Base-by-base conservation (phyloP, 2,113 vertebrate species). In the Seriola dumerili region DNA sequence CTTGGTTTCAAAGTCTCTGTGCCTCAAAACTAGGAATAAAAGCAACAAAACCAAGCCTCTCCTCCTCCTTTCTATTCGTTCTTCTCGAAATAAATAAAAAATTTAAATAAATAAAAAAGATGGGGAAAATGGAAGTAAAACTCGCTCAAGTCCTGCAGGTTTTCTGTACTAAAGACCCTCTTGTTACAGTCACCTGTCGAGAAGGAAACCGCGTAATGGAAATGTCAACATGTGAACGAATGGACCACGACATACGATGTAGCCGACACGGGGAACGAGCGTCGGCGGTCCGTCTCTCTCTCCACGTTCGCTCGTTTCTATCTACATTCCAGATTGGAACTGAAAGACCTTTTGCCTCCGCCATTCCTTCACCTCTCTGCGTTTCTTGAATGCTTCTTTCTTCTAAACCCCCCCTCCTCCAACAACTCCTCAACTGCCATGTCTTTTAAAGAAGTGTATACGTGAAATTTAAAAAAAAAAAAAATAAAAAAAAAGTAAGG, bases 241-340 rank as follows among this genome's bases (percentile, higher is more conserved):
- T 54, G 57, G 78, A 83, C 42, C 32, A 86, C 17, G 21, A 72
- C 72, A 73, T n/a, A 77, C 25, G 19, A 79, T 34, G 36, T 34
- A 65, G 81, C 79, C 2, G 16, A 70, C 72, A 34, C 78, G 34
- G 73, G 29, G 42, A 69, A 81, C 50, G 46, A 32, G 81, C 25
- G 79, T 84, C n/a, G 61, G 34, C 46, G n/a, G 2, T 8, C 73
- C 32, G 42, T 76, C 75, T 81, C 69, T n/a, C n/a, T 89, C 69
- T 90, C 87, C 81, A 89, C 62, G 63, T 89, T 87, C 88, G 94
- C 89, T 93, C 95, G 12, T 94, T 95, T 94, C 91, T 94, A 88
- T 93, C 94, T 95, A 95, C 95, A 94, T 97, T 96, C 97, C 97
- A 96, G 90, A 94, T 93, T 62, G 61, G 65, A 94, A 95, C 94